phyloP scores from a whole-genome alignment of 1,140 invertebrate species.

The Mylabris phalerata region DNA sequence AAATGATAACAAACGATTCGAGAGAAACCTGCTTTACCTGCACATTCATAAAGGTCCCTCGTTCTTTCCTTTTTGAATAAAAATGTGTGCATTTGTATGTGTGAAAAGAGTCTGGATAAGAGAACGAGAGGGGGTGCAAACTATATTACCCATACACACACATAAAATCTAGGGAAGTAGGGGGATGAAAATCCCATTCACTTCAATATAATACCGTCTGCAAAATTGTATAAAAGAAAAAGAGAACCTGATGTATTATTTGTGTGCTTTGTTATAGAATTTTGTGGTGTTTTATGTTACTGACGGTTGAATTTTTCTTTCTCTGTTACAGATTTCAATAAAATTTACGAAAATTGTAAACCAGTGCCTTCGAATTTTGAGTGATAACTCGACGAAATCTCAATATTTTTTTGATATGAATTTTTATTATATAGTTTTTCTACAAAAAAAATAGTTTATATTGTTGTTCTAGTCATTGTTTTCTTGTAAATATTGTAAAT shows the following conservation, averaged over 20 bases:
- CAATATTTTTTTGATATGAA: constrained; percentile 12
- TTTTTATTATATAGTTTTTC: constrained; percentile 23
- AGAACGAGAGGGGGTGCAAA: background rate
- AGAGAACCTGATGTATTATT: constrained; percentile 1
- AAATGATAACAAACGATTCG: too few relatives aligned
- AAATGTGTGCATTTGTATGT: too few relatives aligned
- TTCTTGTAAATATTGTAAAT: constrained; percentile 33
- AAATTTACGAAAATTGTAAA: constrained; percentile 16
- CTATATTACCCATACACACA: background rate
- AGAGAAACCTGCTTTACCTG: too few relatives aligned
- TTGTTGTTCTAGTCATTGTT: constrained; percentile 40
- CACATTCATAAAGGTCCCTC: too few relatives aligned
- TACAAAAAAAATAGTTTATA: constrained; percentile 25
- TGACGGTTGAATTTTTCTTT: constrained; percentile 18
- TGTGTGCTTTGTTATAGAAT: background rate
- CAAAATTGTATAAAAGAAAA: constrained; percentile 26
- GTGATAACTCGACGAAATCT: constrained; percentile 24
- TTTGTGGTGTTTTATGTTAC: background rate
- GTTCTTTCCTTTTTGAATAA: too few relatives aligned
- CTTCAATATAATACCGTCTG: constrained; percentile 32
- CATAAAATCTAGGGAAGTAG: background rate
- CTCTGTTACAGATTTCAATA: constrained; percentile 32
- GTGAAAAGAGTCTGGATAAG: too few relatives aligned
- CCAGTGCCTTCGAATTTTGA: constrained; percentile 37
- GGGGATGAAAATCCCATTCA: constrained; percentile 3